Percentiles rank a stretch among this genome's conserved stretches.
Evolutionary conservation across 2,113 vertebrate species (phyloP).

Genomic region (Tragelaphus imberbis): DNA sequence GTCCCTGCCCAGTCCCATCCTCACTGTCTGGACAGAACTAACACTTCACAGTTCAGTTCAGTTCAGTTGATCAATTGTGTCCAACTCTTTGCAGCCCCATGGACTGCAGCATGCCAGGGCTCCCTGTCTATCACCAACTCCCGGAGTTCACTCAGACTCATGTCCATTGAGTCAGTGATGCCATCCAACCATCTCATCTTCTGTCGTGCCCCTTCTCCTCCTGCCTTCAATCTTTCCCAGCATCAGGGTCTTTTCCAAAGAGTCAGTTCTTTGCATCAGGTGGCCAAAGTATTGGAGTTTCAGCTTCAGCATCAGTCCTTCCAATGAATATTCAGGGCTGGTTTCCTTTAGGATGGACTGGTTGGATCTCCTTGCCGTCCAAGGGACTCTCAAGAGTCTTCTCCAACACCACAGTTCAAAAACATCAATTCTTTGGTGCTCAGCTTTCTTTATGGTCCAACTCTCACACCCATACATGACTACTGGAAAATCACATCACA

Average conservation of each 20-base stretch:
- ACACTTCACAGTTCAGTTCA: neutral
- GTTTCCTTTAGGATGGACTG: neutral
- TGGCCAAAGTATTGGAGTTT: neutral
- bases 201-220: neutral
- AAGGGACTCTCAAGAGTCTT: neutral
- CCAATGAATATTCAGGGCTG: neutral
- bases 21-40: accelerated
- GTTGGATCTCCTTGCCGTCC: neutral
- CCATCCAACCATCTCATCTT: neutral
- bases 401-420: neutral
- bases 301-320: neutral
- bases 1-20: accelerated
- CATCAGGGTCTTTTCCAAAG: neutral
- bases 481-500: neutral
- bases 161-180: accelerated
- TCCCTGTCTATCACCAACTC: neutral
- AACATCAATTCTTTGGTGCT: neutral
- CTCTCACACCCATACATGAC: neutral
- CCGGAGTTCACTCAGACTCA: accelerated
- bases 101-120: neutral
- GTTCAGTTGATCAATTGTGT: neutral
- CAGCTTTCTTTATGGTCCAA: neutral
- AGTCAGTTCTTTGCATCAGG: neutral
- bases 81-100: accelerated
- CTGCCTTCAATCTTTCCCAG: neutral